Base-by-base conservation (phyloP, 2,888 invertebrate genomes). In the Melieria omissa region DNA sequence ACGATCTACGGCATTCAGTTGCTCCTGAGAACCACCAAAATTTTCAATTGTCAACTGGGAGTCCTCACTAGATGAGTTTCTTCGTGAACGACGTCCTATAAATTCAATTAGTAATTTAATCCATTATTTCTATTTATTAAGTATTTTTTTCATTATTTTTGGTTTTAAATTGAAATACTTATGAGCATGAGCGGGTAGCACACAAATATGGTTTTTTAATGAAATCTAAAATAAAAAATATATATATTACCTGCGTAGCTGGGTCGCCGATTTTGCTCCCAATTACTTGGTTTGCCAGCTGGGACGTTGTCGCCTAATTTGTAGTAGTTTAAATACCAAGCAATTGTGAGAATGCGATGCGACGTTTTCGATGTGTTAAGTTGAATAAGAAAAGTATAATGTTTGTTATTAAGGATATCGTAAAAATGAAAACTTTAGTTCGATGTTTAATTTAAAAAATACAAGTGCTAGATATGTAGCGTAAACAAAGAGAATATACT, bases 11-110 rank as follows among this genome's bases (percentile, higher is more conserved):
- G 94, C 93, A 88, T 95, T 94, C 79, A 96, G 86, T 80, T 95
- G 92, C 86, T 96, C 96, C 88, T 95, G 95, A 77, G 95, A 95
- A 71, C 96, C 96, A 62, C 96, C 96, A 86, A 96, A 96, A 88
- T 96, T 96, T 88, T 96, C 96, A 70, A 96, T 93, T 0, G 96
- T 96, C 78, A 96, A 89, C 86, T 96, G 95, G 47, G 95, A 95
- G 84, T 96, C 96, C 84, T 96, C 96, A 74, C 92, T 91, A 65
- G 94, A 89, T 77, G 95, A 96, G 83, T 95, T 95, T 75, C 95
- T 90, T 16, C 96, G 89, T 61, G 95, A 96, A 61, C 96, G 90
- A 4, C 95, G 90, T 0, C 95, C 95, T 73, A 92, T 91, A 87
- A 91, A 93, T 52, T 14, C 66, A 45, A 71, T 29, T 10, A 71